A percentile compares a stretch with the other conserved stretches of the same genome.
These are phyloP conservation scores for Schlechtendalia chinensis DNA, from an alignment of 1,140 invertebrate genomes.

Conservation along the genomic window DNA sequence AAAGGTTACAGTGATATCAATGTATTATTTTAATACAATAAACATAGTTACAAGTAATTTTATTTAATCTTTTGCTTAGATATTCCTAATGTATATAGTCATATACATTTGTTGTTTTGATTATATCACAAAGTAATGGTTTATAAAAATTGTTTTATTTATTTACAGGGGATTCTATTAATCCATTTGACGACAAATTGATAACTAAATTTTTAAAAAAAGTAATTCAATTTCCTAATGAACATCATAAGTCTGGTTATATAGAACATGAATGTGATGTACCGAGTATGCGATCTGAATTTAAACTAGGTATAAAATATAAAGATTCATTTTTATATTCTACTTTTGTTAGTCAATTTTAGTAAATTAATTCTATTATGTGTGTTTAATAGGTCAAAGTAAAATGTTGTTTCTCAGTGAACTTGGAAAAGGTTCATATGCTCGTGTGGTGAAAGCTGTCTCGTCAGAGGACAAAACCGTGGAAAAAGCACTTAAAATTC, in stretches of 20 bases:
- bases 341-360: background rate
- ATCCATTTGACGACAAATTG: constrained; percentile 51
- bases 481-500: constrained; percentile 55
- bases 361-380: too few species aligned
- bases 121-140: too few species aligned
- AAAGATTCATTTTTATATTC: constrained; percentile 6
- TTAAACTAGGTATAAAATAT: constrained; percentile 52
- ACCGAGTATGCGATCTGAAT: constrained; percentile 39
- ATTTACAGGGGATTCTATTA: constrained; percentile 27
- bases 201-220: constrained; percentile 46
- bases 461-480: background rate
- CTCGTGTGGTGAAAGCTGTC: constrained; percentile 52
- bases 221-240: constrained; percentile 49
- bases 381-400: constrained; percentile 50
- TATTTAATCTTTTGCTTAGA: too few species aligned
- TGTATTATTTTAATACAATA: too few species aligned
- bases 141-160: background rate
- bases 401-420: constrained; percentile 51
- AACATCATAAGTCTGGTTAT: constrained; percentile 44
- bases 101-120: too few species aligned
- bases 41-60: too few species aligned
- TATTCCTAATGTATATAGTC: too few species aligned
- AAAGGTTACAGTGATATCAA: too few species aligned
- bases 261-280: background rate
- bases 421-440: constrained; percentile 55